Base-by-base conservation (phyloP, 2,797 vertebrate genomes). In the Martes flavigula region DNA sequence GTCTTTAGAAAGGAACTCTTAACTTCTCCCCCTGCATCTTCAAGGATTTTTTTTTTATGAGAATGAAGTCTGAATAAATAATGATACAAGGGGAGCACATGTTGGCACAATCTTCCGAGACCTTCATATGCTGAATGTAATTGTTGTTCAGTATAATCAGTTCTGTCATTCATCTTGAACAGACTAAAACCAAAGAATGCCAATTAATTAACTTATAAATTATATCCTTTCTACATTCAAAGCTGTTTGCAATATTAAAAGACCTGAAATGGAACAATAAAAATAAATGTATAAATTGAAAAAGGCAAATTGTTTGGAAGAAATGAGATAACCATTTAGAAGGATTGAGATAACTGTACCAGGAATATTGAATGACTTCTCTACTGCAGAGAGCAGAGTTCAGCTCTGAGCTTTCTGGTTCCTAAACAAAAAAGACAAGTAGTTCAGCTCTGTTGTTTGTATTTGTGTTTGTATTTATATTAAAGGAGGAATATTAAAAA, bases 151-250 rank as follows among this genome's bases (percentile, higher is more conserved):
- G 32, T 51, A 56, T 90, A 88, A 92, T 94, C 66, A 92, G 3
- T 96, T 96, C 84, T 96, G 78, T 82, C 72, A 91, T 92, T 97
- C 66, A 96, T 97, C 78, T 94, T 87, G 78, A 95, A 88, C 51
- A 97, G 85, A 90, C 86, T 93, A 87, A 94, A 91, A 54, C 54
- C 77, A 96, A 95, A 96, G 93, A 77, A 46, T 92, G 48, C n/a
- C 21, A 62, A 88, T 96, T 94, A 86, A 95, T 97, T 97, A 97
- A 87, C 51, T 96, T 97, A 78, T 75, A 73, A 94, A 96, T 98
- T 81, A 66, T 82, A 86, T 82, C 72, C n/a, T 66, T 96, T 94
- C 23, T 81, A 88, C 9, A 62, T 68, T 77, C 58, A 83, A 94
- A 85, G 54, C 23, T 97, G 25, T 97, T 97, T 88, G 70, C 32